Evolutionary conservation across 2,797 vertebrate genomes (phyloP), one percentile per base, ranked within the genome.

Genomic region (Tamandua tetradactyla): DNA sequence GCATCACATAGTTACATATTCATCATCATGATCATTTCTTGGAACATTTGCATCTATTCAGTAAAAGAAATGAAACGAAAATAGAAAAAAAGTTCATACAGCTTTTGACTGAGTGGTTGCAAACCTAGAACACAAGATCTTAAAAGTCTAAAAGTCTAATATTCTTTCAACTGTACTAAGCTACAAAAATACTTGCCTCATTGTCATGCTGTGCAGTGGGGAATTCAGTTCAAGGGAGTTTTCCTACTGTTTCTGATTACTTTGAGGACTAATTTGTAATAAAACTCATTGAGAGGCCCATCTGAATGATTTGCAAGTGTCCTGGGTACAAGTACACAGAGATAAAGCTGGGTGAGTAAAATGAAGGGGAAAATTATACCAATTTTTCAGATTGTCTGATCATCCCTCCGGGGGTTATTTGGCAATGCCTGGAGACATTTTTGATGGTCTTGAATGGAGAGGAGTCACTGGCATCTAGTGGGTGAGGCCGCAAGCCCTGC

Each of bases 41-140:
- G n/a, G n/a, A n/a, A n/a, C n/a, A n/a, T n/a, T n/a, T n/a, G n/a
- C n/a, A n/a, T n/a, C n/a, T n/a, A n/a, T n/a, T n/a, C n/a, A n/a
- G n/a, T n/a, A n/a, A n/a, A n/a, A n/a, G n/a, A n/a, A n/a, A n/a
- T n/a, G n/a, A n/a, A n/a, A n/a, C n/a, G n/a, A n/a, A n/a, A n/a
- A n/a, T n/a, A n/a, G n/a, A n/a, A n/a, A n/a, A n/a, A n/a, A n/a
- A n/a, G n/a, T n/a, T n/a, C n/a, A n/a, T n/a, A n/a, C n/a, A n/a
- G n/a, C n/a, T n/a, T 42, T 61, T 83, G 68, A 23, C 40, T 86
- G 68, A 17, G 49, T 82, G 7, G 55, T 62, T n/a, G 1, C 30
- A 94, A 96, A 55, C 14, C 7, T 81, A 90, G 25, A 95, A 75
- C 22, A 35, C 2, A 88, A 68, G 40, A 69, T 44, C 35, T 83